phyloP scores from a whole-genome alignment of 64 coral and sea anemone genomes.

The Montipora cactus region DNA sequence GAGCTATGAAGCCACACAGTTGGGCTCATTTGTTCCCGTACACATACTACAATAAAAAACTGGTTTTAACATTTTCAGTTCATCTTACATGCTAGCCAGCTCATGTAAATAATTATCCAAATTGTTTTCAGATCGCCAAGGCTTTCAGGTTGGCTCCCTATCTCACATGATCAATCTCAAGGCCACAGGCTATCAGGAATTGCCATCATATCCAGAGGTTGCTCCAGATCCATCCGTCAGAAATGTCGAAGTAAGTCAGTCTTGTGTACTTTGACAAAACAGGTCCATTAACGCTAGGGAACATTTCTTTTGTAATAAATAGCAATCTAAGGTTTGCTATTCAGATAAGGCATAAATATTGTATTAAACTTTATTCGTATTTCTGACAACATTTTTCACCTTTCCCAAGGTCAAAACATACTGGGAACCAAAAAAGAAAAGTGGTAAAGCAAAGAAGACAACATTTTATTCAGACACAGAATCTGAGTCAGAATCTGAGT shows the following conservation, averaged over 20 bases:
- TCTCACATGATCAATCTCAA: conserved; percentile 97
- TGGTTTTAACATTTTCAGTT: too few relatives aligned
- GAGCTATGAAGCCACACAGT: too few relatives aligned
- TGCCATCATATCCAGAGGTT: conserved; percentile 86
- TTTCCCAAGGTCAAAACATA: conserved; percentile 22
- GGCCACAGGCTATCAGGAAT: conserved; percentile 88
- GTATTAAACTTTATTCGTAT: background rate
- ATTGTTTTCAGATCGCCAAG: conserved; percentile 84
- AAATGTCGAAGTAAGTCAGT: conserved; percentile 84
- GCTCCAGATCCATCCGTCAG: conserved; percentile 93
- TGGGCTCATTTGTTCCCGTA: too few relatives aligned
- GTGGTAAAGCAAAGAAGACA: conserved; percentile 50
- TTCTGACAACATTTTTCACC: background rate
- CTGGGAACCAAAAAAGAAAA: conserved; percentile 55
- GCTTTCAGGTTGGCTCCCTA: conserved; percentile 90
- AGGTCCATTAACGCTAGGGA: too few relatives aligned
- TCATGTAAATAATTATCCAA: background rate
- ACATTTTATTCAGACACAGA: conserved; percentile 74
- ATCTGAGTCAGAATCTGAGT: conserved; percentile 45
- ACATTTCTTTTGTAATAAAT: too few relatives aligned
- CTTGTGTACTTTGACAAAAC: background rate
- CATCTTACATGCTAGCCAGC: too few relatives aligned
- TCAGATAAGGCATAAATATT: background rate
- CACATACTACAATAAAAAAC: too few relatives aligned
- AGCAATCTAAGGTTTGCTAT: too few relatives aligned